A percentile compares a stretch with the other conserved stretches of the same genome.
These are phyloP conservation scores for Tachystola acroxantha DNA, from an alignment of 2,888 invertebrate genomes.

Conservation along the genomic window DNA sequence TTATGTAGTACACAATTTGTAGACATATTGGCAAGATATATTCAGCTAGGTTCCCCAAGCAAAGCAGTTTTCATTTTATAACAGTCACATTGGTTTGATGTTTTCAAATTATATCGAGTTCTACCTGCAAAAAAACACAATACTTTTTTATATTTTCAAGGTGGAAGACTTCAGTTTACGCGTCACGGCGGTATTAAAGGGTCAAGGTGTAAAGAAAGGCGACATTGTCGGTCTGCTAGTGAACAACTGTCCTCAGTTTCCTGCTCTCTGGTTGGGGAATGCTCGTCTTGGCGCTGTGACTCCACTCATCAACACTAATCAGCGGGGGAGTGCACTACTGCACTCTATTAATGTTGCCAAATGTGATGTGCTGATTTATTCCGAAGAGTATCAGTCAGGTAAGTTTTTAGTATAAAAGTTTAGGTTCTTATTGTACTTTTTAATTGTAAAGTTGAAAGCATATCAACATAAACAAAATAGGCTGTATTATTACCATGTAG, in stretches of 20 bases:
- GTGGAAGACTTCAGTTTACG: conserved; percentile 92
- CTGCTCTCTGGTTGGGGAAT: conserved; percentile 95
- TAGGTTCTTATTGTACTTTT: no score
- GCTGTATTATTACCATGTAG: no score
- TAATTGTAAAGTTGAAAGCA: no score
- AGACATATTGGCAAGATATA: no score
- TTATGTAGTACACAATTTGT: no score
- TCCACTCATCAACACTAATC: conserved; percentile 96
- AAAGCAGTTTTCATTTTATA: no score
- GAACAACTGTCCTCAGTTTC: conserved; percentile 95
- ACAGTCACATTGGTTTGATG: no score
- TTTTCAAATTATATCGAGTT: no score
- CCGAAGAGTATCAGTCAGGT: conserved; percentile 84
- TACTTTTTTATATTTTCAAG: conserved; percentile 62
- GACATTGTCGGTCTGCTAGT: conserved; percentile 93
- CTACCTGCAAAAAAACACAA: no score
- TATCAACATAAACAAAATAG: no score
- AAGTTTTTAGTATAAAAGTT: no score
- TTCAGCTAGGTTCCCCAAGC: no score
- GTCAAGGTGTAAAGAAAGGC: conserved; percentile 89
- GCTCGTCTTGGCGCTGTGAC: conserved; percentile 91
- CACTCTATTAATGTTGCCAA: conserved; percentile 94
- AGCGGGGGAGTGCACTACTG: conserved; percentile 87
- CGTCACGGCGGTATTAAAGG: conserved; percentile 88
- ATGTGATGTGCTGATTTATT: conserved; percentile 91